Evolutionary conservation across 2,797 vertebrate species (phyloP).

Genomic region (Syngnathus acus): DNA sequence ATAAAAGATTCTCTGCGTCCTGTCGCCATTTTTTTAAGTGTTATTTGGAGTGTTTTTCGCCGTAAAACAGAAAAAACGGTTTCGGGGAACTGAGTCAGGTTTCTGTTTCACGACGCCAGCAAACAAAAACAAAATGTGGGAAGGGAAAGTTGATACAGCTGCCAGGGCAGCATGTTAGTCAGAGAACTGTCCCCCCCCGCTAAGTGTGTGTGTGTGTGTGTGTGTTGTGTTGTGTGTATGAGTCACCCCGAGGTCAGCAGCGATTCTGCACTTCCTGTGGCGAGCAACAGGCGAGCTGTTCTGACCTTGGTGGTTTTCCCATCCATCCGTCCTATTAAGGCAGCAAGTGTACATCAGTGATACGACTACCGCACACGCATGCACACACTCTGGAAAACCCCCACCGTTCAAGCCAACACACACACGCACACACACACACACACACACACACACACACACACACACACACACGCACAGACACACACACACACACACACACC

Average conservation of each 20-base stretch:
- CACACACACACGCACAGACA: slow-evolving; percentile 19
- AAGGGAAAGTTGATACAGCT: slow-evolving; percentile 38
- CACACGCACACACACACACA: slow-evolving; percentile 18
- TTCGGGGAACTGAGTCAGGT: slow-evolving; percentile 16
- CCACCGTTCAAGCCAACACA: slow-evolving; percentile 1
- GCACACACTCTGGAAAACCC: slow-evolving; percentile 2
- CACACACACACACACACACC: slow-evolving; percentile 23
- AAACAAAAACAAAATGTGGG: slow-evolving; percentile 14
- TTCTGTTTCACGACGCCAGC: slow-evolving; percentile 8
- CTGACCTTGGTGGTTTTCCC: slow-evolving; percentile 32
- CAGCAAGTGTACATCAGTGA: slow-evolving; percentile 21
- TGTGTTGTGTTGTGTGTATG: background rate
- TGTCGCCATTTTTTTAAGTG: background rate
- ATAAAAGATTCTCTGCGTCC: background rate
- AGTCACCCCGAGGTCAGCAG: slow-evolving; percentile 29
- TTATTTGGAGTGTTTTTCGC: background rate
- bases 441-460: slow-evolving; percentile 22
- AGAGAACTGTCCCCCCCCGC: background rate
- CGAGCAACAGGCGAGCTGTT: slow-evolving; percentile 13
- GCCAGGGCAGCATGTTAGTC: slow-evolving; percentile 9
- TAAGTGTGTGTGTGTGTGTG: slow-evolving; percentile 2
- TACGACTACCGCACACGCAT: slow-evolving; percentile 3
- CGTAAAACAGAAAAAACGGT: background rate
- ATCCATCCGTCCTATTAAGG: slow-evolving; percentile 35
- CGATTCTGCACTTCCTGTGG: slow-evolving; percentile 34